Evolutionary conservation across 2,888 invertebrate genomes (phyloP).

Genomic region (Panzeria rudis): DNA sequence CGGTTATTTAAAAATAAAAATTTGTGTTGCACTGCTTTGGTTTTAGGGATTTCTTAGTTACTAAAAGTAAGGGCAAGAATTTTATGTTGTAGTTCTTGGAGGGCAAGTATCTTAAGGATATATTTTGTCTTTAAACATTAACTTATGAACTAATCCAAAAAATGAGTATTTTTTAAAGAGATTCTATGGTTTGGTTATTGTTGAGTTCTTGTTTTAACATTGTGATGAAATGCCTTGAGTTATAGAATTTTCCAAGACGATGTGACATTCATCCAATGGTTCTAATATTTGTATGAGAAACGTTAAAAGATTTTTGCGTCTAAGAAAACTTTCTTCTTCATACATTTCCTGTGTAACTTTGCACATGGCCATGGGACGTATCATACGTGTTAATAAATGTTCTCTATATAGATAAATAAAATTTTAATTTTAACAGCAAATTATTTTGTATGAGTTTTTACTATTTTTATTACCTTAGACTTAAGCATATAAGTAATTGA

Average conservation of each 20-base stretch:
- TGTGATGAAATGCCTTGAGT: conserved; percentile 85
- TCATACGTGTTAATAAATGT: conserved; percentile 94
- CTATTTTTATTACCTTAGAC: conserved; percentile 89
- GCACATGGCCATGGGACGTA: conserved; percentile 95
- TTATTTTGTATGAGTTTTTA: background rate
- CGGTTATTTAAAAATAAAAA: conserved; percentile 40
- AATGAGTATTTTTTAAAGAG: conserved; percentile 69
- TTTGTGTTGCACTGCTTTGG: conserved; percentile 68
- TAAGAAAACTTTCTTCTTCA: conserved; percentile 97
- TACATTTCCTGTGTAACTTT: conserved; percentile 97
- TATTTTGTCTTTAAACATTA: conserved; percentile 39
- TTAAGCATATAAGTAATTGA: conserved; percentile 97
- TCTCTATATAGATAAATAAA: conserved; percentile 86
- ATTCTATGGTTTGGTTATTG: conserved; percentile 45
- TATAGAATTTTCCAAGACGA: conserved; percentile 93
- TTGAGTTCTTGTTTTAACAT: conserved; percentile 76
- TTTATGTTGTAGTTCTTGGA: conserved; percentile 47
- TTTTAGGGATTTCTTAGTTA: conserved; percentile 41
- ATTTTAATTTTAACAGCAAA: conserved; percentile 31
- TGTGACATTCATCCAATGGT: conserved; percentile 92
- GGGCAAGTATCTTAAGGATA: conserved; percentile 58
- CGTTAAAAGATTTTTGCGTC: conserved; percentile 92
- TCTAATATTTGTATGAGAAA: conserved; percentile 96
- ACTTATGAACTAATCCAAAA: conserved; percentile 64
- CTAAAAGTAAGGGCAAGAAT: conserved; percentile 58